Percentiles rank a stretch among this genome's conserved stretches.
These are phyloP conservation scores for Dugesia japonica DNA, from an alignment of 2,888 invertebrate genomes.

Conservation along the genomic window DNA sequence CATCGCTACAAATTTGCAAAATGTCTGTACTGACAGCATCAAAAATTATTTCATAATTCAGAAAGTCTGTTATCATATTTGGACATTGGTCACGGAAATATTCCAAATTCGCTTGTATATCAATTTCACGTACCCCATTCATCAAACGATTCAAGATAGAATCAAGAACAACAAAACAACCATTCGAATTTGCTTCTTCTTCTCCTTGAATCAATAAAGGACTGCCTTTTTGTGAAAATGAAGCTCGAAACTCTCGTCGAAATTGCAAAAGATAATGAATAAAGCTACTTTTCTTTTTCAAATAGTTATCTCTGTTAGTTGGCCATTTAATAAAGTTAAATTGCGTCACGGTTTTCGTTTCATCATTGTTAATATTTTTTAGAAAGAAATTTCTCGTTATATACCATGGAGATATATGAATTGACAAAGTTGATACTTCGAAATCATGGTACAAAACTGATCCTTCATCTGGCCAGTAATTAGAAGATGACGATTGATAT, in stretches of 20 bases:
- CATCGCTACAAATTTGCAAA: neutral
- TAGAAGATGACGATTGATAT: neutral
- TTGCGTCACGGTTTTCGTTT: neutral
- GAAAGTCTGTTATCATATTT: neutral
- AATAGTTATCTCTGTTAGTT: neutral
- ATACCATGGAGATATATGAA: neutral
- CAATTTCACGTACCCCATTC: neutral
- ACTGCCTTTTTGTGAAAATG: neutral
- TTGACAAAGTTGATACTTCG: neutral
- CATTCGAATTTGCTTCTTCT: neutral
- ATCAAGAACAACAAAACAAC: neutral
- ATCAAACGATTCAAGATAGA: neutral
- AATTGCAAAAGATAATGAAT: neutral
- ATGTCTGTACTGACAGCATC: neutral
- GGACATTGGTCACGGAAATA: neutral
- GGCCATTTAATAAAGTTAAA: neutral
- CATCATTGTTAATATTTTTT: neutral
- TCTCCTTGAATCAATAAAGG: constrained; percentile 10
- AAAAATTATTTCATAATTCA: constrained; percentile 12
- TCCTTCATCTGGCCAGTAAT: constrained; percentile 7
- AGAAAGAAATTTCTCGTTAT: neutral
- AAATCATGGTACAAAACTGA: neutral
- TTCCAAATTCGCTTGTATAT: constrained; percentile 10
- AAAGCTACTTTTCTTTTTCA: constrained; percentile 15
- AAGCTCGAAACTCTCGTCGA: constrained; percentile 1